Base-by-base conservation (phyloP, 2,113 vertebrate genomes). In the Sebastes schlegelii region DNA sequence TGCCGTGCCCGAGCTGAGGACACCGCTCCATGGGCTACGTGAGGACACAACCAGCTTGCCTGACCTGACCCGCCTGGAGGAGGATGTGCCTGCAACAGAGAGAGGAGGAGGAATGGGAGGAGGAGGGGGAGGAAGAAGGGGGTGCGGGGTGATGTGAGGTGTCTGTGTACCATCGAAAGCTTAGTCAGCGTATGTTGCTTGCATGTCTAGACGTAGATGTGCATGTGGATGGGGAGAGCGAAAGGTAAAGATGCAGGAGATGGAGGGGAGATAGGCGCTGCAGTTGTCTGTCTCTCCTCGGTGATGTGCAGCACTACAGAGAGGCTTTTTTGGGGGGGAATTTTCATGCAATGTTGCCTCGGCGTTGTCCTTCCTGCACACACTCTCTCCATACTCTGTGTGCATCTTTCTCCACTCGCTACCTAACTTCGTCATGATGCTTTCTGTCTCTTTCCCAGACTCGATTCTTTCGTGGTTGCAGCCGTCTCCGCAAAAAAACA, bases 41-140 rank as follows among this genome's bases (percentile, higher is more conserved):
- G 85, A 92, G 91, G 92, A 93, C 91, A 90, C 68, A 66, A 70
- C 51, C 83, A 73, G 62, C 88, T 66, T 21, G 81, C 62, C 88
- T 92, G 90, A 92, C 88, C 86, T 83, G 82, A 64, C 62, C 42
- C 4, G 81, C 87, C 88, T 54, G 85, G 63, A 88, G 89, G 83
- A 91, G 79, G 82, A 86, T 85, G 79, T 23, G 73, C 80, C 79
- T 79, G 66, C 79, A 79, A 74, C 65, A 76, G 62, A 62, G 34
- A 73, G 60, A 52, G 49, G 65, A 48, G 55, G 66, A 60, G 21
- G 12, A 21, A 43, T 4, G n/a, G 7, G 34, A 10, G 68, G 66
- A 60, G 21, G 12, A 21, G 63, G 8, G n/a, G 7, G 34, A 10
- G 68, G 8, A 19, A 42, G 23, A 21, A 55, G 54, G 46, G 9